phyloP scores from a whole-genome alignment of 1,140 invertebrate species.

The Rhysida immarginata region DNA sequence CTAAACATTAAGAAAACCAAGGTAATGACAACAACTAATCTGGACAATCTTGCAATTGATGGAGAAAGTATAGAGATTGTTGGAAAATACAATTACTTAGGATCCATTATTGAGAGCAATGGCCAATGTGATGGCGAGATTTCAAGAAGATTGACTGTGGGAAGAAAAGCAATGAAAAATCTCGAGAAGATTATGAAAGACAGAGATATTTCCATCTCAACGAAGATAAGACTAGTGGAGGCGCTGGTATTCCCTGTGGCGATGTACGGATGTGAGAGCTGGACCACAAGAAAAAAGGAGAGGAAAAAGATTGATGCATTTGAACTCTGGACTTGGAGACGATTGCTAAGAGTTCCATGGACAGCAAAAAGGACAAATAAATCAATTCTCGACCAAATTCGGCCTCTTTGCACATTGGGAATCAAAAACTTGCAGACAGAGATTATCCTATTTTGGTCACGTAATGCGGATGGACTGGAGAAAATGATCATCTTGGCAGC shows the following conservation, averaged over 20 bases:
- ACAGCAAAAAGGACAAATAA: too few species aligned
- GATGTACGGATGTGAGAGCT: background rate
- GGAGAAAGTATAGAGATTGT: background rate
- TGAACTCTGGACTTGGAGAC: too few species aligned
- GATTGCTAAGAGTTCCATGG: too few species aligned
- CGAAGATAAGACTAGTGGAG: background rate
- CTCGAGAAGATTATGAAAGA: background rate
- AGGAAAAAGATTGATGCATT: background rate
- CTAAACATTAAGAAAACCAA: background rate
- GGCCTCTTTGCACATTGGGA: too few species aligned
- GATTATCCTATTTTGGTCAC: too few species aligned
- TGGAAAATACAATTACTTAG: background rate
- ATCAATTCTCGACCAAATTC: too few species aligned
- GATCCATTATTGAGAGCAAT: background rate
- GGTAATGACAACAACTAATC: background rate
- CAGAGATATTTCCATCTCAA: background rate
- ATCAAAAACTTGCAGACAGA: too few species aligned
- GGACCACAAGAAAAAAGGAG: background rate
- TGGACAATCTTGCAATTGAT: background rate
- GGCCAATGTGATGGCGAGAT: background rate
- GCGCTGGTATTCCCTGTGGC: background rate
- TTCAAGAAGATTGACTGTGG: background rate
- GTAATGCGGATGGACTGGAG: too few species aligned
- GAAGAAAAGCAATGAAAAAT: background rate
- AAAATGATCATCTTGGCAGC: too few species aligned